Base-by-base conservation (phyloP, 2,888 invertebrate species). In the Cremastobaeus sp. region DNA sequence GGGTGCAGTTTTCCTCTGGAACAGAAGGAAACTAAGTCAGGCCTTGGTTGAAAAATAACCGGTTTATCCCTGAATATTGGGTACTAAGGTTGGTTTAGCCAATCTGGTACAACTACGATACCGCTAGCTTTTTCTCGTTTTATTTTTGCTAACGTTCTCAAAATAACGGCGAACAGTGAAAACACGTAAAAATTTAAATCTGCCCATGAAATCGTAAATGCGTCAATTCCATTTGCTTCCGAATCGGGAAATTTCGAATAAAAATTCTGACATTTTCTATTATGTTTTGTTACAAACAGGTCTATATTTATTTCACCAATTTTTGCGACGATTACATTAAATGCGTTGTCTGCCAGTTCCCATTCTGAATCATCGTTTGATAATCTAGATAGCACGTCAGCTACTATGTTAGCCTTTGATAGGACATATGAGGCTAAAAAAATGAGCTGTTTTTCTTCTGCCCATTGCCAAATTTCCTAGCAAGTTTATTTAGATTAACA, bases 121-220 rank as follows among this genome's bases (percentile, higher is more conserved):
- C 74, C 69, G 3, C 32, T 21, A 9, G 64, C 64, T 14, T 45
- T 12, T 21, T 78, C 76, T 30, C 34, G 17, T 25, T 64, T 66
- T 12, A 76, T 76, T 65, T 76, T 77, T 21, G 52, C 45, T 11
- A 80, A 43, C 1, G 39, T 37, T 64, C 41, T 77, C 1, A 68
- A 12, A 17, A 78, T 76, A 11, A 79, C 21, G 1, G 73, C 45
- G 37, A 80, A 80, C 0, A 71, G 74, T 6, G 78, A 77, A 34
- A 77, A 79, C 1, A 76, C 77, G 50, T 79, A 79, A 50, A 77
- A 79, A 18, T 32, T 60, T 21, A 60, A 43, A 5, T 68, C 28
- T 11, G n/a, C 11, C 68, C 71, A 76, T 5, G 30, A 14, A 9
- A 66, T 28, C 11, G 73, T 77, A 55, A 75, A 74, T 0, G 75